These are phyloP conservation scores for Dryadula phaetusa DNA, from an alignment of 2,888 invertebrate genomes.

Conservation along the genomic window DNA sequence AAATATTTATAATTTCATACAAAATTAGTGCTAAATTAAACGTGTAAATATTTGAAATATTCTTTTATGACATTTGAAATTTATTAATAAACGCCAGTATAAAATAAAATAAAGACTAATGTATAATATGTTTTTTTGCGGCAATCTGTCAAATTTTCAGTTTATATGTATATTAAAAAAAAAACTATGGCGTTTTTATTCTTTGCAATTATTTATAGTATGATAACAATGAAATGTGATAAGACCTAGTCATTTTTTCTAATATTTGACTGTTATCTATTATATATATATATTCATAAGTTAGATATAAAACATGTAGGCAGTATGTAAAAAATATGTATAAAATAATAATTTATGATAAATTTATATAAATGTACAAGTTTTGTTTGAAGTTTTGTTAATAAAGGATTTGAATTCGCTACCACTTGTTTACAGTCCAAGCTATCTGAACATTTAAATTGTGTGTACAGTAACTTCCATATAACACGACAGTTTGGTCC, in stretches of 20 bases:
- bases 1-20: background rate
- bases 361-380: no score
- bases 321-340: constrained; percentile 7
- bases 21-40: background rate
- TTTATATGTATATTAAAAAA: background rate
- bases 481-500: no score
- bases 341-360: no score
- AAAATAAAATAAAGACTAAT: background rate
- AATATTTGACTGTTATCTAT: background rate
- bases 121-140: background rate
- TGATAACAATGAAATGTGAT: background rate
- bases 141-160: background rate
- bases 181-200: background rate
- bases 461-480: no score
- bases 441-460: no score
- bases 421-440: no score
- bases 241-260: constrained; percentile 1
- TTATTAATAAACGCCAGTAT: background rate
- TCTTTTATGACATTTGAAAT: no score
- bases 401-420: no score
- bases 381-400: no score
- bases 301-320: background rate
- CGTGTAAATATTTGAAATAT: background rate
- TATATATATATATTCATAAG: background rate
- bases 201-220: background rate